Base-by-base conservation (phyloP, 2,797 vertebrate species). In the Chelon auratus region DNA sequence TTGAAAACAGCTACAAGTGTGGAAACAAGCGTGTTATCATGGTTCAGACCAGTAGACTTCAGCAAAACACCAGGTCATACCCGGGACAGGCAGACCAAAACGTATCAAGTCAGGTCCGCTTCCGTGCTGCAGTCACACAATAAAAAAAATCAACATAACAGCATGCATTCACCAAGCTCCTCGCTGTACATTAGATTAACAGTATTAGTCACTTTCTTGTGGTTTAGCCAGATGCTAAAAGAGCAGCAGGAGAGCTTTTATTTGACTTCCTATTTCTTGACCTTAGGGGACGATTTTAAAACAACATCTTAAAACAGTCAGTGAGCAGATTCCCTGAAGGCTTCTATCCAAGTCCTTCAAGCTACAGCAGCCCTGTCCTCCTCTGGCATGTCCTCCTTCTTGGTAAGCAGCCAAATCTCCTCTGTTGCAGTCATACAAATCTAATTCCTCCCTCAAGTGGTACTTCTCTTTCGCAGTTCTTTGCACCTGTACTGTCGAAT, bases 1-100 rank as follows among this genome's bases (percentile, higher is more conserved):
- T 11, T 56, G 14, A 86, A 78, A 87, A 83, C 73, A 81, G 76
- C 48, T 75, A 82, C 78, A 43, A 57, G 83, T 81, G 77, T 85
- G 72, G 72, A 85, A 74, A 80, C 84, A 87, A 81, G 84, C 82
- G 77, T 65, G 79, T 80, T 82, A 72, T 81, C 48, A 56, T 76
- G 76, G 76, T 77, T 89, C 69, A 51, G 67, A 83, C 69, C 60
- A 63, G 47, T 52, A 51, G 40, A 45, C 66, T 69, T 61, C 53
- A 80, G 63, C 55, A 84, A 86, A 87, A 85, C 78, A 68, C 20
- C 54, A 64, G 80, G 73, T 87, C 79, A 83, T 50, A 51, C 22
- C 22, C 57, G 60, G 70, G 72, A 55, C 65, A 57, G 47, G 42
- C 57, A 48, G 60, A 83, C 80, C 53, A 51, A 76, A 26, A 80